phyloP scores from a whole-genome alignment of 1,140 invertebrate species.

The Zaprionus vittiger region DNA sequence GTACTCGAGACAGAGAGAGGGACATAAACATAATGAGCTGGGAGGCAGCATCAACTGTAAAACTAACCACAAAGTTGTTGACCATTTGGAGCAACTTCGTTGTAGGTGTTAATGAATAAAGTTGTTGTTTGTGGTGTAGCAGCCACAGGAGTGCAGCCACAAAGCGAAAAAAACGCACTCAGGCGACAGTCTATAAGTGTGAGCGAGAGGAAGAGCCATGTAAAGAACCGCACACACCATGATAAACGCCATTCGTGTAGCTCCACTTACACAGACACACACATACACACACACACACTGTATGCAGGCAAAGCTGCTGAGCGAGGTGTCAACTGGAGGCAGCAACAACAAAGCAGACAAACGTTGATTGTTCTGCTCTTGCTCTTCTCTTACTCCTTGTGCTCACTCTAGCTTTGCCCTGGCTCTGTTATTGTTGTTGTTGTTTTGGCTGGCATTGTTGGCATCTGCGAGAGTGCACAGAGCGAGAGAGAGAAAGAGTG shows the following conservation, averaged over 20 bases:
- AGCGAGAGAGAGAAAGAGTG: not conserved
- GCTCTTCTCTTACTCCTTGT: slow-evolving; percentile 2
- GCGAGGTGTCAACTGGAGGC: slow-evolving; percentile 67
- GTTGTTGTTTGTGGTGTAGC: slow-evolving; percentile 76
- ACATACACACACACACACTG: slow-evolving; percentile 23
- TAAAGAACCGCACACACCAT: slow-evolving; percentile 62
- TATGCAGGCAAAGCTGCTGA: slow-evolving; percentile 29
- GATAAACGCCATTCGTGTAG: slow-evolving; percentile 71
- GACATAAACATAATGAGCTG: slow-evolving; percentile 74
- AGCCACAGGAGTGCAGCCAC: slow-evolving; percentile 47
- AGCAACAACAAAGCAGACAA: slow-evolving; percentile 67
- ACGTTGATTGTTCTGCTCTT: slow-evolving; percentile 65
- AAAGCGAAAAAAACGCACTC: slow-evolving; percentile 34
- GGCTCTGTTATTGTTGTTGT: slow-evolving; percentile 37
- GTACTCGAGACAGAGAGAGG: not conserved
- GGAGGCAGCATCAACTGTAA: slow-evolving; percentile 48
- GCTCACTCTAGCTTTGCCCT: slow-evolving; percentile 11
- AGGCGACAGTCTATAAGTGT: slow-evolving; percentile 17
- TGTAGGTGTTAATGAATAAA: slow-evolving; percentile 84
- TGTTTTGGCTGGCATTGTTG: slow-evolving; percentile 28
- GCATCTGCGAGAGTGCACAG: slow-evolving; percentile 36
- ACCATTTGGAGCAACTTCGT: slow-evolving; percentile 62
- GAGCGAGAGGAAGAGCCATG: slow-evolving; percentile 19
- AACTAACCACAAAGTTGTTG: slow-evolving; percentile 81
- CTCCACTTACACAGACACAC: slow-evolving; percentile 33